These are phyloP conservation scores for Arvicanthis niloticus DNA, from an alignment of 2,113 vertebrate species.

Conservation along the genomic window DNA sequence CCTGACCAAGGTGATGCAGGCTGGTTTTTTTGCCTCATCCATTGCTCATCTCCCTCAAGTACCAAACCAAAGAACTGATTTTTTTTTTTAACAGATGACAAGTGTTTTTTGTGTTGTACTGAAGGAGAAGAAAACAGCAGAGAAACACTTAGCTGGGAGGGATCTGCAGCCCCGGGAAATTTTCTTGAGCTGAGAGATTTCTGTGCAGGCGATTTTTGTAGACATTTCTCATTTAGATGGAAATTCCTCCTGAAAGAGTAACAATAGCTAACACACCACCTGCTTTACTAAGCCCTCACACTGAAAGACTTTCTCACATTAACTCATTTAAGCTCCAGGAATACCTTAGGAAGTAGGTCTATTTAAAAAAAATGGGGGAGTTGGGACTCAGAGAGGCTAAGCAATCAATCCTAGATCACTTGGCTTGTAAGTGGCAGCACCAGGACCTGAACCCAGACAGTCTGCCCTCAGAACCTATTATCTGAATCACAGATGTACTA, in stretches of 20 bases:
- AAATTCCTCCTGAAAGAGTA: conserved; percentile 64
- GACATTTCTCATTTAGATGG: conserved; percentile 75
- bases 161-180: conserved; percentile 31
- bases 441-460: neutral
- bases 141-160: neutral
- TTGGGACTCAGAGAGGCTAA: neutral
- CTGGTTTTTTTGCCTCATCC: neutral
- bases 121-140: conserved; percentile 42
- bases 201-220: conserved; percentile 52
- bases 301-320: neutral
- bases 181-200: conserved; percentile 74
- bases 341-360: neutral
- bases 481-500: neutral
- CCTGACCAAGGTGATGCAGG: neutral
- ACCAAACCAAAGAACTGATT: conserved; percentile 48
- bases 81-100: conserved; percentile 33
- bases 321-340: neutral
- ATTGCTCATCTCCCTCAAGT: conserved; percentile 28
- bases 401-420: neutral
- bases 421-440: neutral
- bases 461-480: neutral
- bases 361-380: neutral
- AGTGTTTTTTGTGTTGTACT: conserved; percentile 6
- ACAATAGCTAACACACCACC: neutral
- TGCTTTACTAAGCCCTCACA: neutral